Percentiles rank a stretch among this genome's conserved stretches.
Evolutionary conservation across 1,140 invertebrate species (phyloP).

Genomic region (Magallana gigas): DNA sequence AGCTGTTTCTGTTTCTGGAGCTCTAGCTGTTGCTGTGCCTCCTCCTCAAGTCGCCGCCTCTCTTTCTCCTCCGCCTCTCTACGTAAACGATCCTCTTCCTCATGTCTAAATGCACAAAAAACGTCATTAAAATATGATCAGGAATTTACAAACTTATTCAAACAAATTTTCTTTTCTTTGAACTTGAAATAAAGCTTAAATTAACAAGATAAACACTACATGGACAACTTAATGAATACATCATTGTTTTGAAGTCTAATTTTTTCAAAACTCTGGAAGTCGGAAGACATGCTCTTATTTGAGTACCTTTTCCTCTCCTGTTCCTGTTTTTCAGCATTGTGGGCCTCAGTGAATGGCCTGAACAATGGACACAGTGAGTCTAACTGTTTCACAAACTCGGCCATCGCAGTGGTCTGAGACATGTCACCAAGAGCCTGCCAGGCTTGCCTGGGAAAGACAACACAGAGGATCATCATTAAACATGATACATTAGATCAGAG

Average conservation of each 20-base stretch:
- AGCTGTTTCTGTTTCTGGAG: constrained; percentile 77
- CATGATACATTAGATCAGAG: too few relatives aligned
- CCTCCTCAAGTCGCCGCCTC: constrained; percentile 82
- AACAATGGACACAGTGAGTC: constrained; percentile 93
- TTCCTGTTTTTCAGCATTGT: constrained; percentile 91
- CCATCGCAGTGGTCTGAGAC: constrained; percentile 91
- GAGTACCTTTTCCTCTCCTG: constrained; percentile 83
- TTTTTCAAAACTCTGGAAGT: background rate
- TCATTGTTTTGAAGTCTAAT: background rate
- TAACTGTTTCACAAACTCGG: constrained; percentile 92
- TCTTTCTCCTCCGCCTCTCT: constrained; percentile 83
- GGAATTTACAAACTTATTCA: too few relatives aligned
- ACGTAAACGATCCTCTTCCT: constrained; percentile 79
- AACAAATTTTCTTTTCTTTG: too few relatives aligned
- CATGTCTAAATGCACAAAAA: constrained; percentile 74
- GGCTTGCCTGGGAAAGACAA: constrained; percentile 84
- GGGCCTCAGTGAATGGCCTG: constrained; percentile 93
- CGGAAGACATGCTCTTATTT: too few relatives aligned
- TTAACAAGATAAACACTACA: too few relatives aligned
- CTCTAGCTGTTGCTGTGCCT: constrained; percentile 82
- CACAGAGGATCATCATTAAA: background rate
- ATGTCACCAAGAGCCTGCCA: constrained; percentile 95
- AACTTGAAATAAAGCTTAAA: too few relatives aligned
- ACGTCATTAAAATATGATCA: background rate
- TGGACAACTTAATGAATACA: too few relatives aligned